Evolutionary conservation across 1,140 invertebrate genomes (phyloP).

Genomic region (Lasioglossum baleicum): DNA sequence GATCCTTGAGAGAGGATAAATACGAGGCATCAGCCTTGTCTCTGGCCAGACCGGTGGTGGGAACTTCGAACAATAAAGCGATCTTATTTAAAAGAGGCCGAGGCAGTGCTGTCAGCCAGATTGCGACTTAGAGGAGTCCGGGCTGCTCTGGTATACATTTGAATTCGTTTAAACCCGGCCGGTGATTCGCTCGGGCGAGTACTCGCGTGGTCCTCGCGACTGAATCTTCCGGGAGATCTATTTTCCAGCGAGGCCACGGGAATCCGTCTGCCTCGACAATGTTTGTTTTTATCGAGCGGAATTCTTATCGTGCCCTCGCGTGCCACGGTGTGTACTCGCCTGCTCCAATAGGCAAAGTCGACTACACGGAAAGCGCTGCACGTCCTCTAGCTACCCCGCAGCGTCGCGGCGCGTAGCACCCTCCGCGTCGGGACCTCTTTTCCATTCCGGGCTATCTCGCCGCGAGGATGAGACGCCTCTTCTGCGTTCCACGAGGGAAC

Average conservation of each 20-base stretch:
- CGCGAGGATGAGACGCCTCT: no score
- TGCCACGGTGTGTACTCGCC: no score
- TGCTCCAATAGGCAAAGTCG: no score
- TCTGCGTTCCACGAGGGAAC: no score
- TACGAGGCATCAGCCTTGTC: slow-evolving; percentile 29
- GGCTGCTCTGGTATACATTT: slow-evolving; percentile 39
- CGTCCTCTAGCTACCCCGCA: no score
- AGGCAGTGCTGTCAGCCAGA: slow-evolving; percentile 19
- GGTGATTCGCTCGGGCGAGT: slow-evolving; percentile 22
- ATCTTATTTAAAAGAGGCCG: slow-evolving; percentile 34
- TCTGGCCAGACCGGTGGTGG: background rate
- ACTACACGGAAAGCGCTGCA: no score
- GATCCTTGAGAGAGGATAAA: no score
- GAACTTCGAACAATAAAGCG: slow-evolving; percentile 38
- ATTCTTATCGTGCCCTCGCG: slow-evolving; percentile 61
- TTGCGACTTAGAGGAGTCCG: slow-evolving; percentile 33
- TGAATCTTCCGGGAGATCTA: slow-evolving; percentile 33
- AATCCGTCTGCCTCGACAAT: slow-evolving; percentile 32
- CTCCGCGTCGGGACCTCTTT: no score
- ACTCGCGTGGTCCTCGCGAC: background rate
- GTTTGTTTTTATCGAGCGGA: slow-evolving; percentile 64
- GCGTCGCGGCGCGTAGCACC: no score
- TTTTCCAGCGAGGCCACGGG: slow-evolving; percentile 24
- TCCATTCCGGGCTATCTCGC: no score
- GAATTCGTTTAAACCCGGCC: slow-evolving; percentile 45